phyloP scores from a whole-genome alignment of 2,797 vertebrate species.

The Alectoris magna region DNA sequence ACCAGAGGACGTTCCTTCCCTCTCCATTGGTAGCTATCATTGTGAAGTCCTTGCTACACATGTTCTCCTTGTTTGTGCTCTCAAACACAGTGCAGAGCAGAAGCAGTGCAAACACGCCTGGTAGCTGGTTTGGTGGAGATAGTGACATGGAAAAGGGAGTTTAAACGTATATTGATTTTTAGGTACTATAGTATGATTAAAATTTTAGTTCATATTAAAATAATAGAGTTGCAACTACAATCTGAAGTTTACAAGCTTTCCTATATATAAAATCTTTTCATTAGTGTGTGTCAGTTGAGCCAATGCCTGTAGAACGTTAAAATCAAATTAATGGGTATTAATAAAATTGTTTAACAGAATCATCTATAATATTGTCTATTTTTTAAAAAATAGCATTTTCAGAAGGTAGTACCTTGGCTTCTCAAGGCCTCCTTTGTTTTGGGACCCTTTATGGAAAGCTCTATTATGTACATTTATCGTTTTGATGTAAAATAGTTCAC shows the following conservation, averaged over 20 bases:
- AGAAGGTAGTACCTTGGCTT: neutral
- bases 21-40: neutral
- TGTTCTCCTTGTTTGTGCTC: neutral
- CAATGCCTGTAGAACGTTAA: neutral
- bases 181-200: conserved; percentile 27
- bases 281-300: neutral
- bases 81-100: neutral
- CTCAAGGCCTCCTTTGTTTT: neutral
- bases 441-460: neutral
- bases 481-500: neutral
- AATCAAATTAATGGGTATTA: neutral
- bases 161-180: conserved; percentile 43
- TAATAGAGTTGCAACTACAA: neutral
- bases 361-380: neutral
- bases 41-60: neutral
- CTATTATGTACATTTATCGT: neutral
- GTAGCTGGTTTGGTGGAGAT: neutral
- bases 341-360: neutral
- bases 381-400: neutral
- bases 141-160: neutral
- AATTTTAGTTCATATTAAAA: conserved; percentile 29
- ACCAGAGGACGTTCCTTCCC: neutral
- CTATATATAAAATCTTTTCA: neutral
- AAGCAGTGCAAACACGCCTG: neutral
- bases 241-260: neutral